Evolutionary conservation across 1,140 invertebrate genomes (phyloP).

Genomic region (Drosophila navojoa): DNA sequence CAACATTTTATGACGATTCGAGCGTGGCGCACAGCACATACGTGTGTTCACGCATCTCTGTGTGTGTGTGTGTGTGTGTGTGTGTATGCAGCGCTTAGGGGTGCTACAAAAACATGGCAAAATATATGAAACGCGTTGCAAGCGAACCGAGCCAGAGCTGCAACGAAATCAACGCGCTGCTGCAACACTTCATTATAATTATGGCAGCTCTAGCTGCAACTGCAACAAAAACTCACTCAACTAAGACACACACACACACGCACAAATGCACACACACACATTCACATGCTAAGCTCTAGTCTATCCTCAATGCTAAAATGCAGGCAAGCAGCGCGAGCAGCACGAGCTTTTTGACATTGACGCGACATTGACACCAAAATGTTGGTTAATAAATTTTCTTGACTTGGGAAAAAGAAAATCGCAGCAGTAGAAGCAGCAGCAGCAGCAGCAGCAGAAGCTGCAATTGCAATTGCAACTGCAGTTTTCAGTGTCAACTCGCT

Average conservation of each 20-base stretch:
- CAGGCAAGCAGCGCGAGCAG: conserved; percentile 27
- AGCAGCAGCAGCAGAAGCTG: not conserved
- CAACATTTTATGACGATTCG: conserved; percentile 80
- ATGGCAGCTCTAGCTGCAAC: conserved; percentile 53
- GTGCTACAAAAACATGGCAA: conserved; percentile 51
- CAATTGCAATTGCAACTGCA: conserved; percentile 3
- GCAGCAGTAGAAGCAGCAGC: not conserved
- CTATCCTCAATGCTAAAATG: conserved; percentile 18
- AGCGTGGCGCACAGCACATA: conserved; percentile 55
- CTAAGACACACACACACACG: conserved; percentile 14
- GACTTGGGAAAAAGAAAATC: conserved; percentile 37
- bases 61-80: conserved; percentile 12
- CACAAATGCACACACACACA: conserved; percentile 3
- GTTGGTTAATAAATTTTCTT: conserved; percentile 69
- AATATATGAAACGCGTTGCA: conserved; percentile 26
- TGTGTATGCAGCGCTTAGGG: conserved; percentile 53
- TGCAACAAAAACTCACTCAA: conserved; percentile 32
- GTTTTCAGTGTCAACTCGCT: conserved; percentile 51
- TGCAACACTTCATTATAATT: conserved; percentile 79
- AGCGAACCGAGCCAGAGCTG: conserved; percentile 22
- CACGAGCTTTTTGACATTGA: conserved; percentile 67
- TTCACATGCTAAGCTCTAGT: conserved; percentile 8
- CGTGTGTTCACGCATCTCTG: conserved; percentile 4
- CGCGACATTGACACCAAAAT: conserved; percentile 77
- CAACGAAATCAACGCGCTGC: conserved; percentile 57